Base-by-base conservation (phyloP, 1,140 invertebrate species). In the Atta texana region DNA sequence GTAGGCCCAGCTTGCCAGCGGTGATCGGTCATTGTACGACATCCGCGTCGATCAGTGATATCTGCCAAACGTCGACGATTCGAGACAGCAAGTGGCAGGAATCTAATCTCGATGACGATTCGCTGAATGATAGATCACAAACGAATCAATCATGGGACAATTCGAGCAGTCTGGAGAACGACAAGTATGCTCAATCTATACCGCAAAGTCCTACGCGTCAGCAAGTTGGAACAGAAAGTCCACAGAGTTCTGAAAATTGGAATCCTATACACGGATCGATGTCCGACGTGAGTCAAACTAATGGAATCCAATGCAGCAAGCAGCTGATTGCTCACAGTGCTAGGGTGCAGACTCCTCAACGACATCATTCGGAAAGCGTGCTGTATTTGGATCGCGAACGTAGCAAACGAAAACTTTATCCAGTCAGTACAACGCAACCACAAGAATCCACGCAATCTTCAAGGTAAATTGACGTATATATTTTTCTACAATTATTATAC, bases 301-400 rank as follows among this genome's bases (percentile, higher is more conserved):
- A 92, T n/a, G 89, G 91, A 28, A 71, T 92, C 0, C 92, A 93
- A 14, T 91, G 91, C 6, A 95, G 94, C 86, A 96, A 96, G 84
- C 97, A 97, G 88, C 95, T 97, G 31, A 98, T 98, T 86, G 97
- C 97, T 18, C 97, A 98, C 90, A 98, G 97, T 90, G 97, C 97
- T 31, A 95, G 97, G 76, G 97, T 98, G 10, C 96, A 97, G 92
- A 97, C 97, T 10, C 97, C 97, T 6, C 97, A 98, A 94, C 95
- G 97, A 86, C 97, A 98, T 93, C 96, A 97, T 89, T 98, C 97
- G 5, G 97, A 98, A 93, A 98, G 97, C 92, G 97, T 98, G 10
- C 93, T 97, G 16, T 98, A 97, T 91, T 95, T 97, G 89, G 96
- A 96, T 80, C 90, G 93, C 0, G 94, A 95, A 59, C 87, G 94